A percentile compares a stretch with the other conserved stretches of the same genome.
Evolutionary conservation across 2,113 vertebrate species (phyloP).

Genomic region (Melanerpes aurifrons): DNA sequence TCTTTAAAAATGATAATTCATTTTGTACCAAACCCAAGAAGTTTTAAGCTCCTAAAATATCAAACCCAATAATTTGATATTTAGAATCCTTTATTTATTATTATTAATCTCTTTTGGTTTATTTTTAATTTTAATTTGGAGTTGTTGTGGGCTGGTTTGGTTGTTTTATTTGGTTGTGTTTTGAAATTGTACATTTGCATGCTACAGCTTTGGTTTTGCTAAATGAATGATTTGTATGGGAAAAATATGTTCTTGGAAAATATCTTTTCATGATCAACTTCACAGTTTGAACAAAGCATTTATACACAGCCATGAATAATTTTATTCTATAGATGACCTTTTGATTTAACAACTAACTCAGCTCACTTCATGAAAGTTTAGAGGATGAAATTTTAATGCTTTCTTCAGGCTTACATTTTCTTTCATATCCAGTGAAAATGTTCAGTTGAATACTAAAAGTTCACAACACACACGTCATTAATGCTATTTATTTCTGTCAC

Average conservation of each 20-base stretch:
- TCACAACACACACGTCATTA: background rate
- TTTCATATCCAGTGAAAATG: background rate
- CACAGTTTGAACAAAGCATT: background rate
- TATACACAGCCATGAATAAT: background rate
- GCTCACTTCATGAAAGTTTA: background rate
- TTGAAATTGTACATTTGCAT: background rate
- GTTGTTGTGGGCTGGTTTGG: too few relatives aligned
- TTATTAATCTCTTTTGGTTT: too few relatives aligned
- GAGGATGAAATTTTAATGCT: slow-evolving; percentile 9
- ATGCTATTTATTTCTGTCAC: background rate
- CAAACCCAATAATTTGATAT: background rate
- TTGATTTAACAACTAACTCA: background rate
- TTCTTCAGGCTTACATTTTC: background rate
- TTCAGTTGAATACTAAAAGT: background rate
- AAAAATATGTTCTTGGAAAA: background rate
- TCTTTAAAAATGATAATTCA: background rate
- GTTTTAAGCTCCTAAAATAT: background rate
- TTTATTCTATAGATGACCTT: slow-evolving; percentile 11
- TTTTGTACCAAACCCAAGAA: background rate
- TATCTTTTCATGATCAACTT: background rate
- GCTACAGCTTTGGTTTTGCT: background rate
- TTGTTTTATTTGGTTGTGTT: background rate
- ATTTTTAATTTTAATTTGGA: background rate
- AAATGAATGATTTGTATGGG: background rate
- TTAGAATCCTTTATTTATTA: background rate